Evolutionary conservation across 2,113 vertebrate genomes (phyloP).

Genomic region (Muscicapa adusta): DNA sequence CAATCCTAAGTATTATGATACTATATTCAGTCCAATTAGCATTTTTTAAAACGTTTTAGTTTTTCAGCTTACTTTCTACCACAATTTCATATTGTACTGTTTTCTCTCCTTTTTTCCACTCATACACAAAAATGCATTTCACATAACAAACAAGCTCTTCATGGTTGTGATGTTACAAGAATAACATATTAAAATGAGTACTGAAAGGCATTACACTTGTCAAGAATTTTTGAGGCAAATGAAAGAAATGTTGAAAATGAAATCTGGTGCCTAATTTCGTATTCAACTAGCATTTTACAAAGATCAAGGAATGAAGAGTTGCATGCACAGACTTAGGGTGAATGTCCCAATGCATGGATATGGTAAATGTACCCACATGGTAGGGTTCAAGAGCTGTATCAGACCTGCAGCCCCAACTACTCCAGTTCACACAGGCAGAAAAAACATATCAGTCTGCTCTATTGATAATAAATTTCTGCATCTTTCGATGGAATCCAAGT

Average conservation of each 20-base stretch:
- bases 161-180: not conserved
- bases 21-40: not conserved
- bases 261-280: not conserved
- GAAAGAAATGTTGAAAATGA: not conserved
- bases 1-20: not conserved
- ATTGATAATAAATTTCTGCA: not conserved
- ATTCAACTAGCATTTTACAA: not conserved
- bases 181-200: not conserved
- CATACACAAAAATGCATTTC: not conserved
- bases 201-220: not conserved
- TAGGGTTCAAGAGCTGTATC: not conserved
- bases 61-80: not conserved
- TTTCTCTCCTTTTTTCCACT: not conserved
- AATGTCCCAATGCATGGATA: not conserved
- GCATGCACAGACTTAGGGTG: not conserved
- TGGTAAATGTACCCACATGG: not conserved
- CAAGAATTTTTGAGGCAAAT: not conserved
- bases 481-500: not conserved
- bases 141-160: not conserved
- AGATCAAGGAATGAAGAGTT: not conserved
- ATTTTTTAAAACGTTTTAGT: accelerated
- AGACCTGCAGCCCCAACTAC: not conserved
- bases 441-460: not conserved
- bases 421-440: not conserved
- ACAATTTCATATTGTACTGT: not conserved